These are phyloP conservation scores for Antheraea yamamai DNA, from an alignment of 2,888 invertebrate genomes.

Conservation along the genomic window DNA sequence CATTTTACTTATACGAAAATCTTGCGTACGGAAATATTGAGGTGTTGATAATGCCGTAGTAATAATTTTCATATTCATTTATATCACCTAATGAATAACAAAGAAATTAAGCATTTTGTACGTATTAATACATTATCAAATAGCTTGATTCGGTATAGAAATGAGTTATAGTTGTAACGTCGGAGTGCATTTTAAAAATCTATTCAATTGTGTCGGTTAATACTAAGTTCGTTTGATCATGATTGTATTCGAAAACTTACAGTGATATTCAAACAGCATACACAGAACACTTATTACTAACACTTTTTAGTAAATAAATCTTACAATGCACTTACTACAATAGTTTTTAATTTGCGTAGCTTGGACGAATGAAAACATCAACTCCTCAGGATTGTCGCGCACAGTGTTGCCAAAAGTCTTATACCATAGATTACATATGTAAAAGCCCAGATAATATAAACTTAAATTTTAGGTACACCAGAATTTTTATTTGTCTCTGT, in stretches of 20 bases:
- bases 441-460: too few species aligned
- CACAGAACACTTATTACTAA: neutral
- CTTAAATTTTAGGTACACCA: too few species aligned
- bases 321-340: neutral
- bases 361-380: neutral
- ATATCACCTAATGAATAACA: neutral
- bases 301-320: neutral
- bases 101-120: neutral
- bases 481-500: too few species aligned
- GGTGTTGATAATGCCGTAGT: neutral
- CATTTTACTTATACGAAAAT: neutral
- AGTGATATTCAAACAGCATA: neutral
- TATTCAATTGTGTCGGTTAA: neutral
- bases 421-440: too few species aligned
- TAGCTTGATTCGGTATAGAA: neutral
- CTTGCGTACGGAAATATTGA: neutral
- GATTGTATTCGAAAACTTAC: conserved; percentile 3
- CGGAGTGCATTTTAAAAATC: neutral
- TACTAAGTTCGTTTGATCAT: neutral
- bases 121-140: neutral
- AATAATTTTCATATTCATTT: neutral
- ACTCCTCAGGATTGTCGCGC: neutral
- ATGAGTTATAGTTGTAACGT: neutral
- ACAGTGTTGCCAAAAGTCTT: neutral
- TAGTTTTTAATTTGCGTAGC: neutral